These are phyloP conservation scores for Semicossyphus pulcher DNA, from an alignment of 2,113 vertebrate genomes.

Conservation along the genomic window DNA sequence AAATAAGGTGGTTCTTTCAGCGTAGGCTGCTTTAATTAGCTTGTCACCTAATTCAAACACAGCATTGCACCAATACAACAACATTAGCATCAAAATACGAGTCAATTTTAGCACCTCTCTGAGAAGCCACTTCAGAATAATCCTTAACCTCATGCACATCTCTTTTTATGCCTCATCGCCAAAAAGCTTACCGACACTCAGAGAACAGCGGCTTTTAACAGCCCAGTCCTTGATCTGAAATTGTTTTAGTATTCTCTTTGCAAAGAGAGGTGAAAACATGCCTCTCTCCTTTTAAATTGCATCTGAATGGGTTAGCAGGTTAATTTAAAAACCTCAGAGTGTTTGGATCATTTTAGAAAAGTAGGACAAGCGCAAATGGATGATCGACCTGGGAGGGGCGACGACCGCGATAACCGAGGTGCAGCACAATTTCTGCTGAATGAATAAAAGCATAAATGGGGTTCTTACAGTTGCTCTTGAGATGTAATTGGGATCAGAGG, in stretches of 20 bases:
- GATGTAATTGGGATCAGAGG: slow-evolving; percentile 12
- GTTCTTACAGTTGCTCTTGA: not conserved
- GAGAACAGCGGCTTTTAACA: not conserved
- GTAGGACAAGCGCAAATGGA: not conserved
- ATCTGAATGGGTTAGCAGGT: slow-evolving; percentile 2
- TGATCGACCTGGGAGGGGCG: not conserved
- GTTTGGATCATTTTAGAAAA: slow-evolving; percentile 5
- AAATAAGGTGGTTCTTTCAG: not conserved
- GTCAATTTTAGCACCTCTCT: not conserved
- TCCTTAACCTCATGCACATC: not conserved
- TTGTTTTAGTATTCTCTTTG: not conserved
- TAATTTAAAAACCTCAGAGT: not conserved
- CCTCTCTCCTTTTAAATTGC: slow-evolving; percentile 6
- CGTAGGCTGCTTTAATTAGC: not conserved
- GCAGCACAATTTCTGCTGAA: slow-evolving; percentile 6
- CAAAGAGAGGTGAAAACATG: not conserved
- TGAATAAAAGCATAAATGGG: not conserved
- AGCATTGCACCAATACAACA: not conserved
- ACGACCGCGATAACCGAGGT: not conserved
- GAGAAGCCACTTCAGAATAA: not conserved
- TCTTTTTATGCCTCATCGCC: not conserved
- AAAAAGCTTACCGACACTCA: not conserved
- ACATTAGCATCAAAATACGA: not conserved
- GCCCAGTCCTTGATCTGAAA: not conserved
- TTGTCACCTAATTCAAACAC: too few species aligned